Base-by-base conservation (phyloP, 2,888 invertebrate species). In the Mycalesis mineus region DNA sequence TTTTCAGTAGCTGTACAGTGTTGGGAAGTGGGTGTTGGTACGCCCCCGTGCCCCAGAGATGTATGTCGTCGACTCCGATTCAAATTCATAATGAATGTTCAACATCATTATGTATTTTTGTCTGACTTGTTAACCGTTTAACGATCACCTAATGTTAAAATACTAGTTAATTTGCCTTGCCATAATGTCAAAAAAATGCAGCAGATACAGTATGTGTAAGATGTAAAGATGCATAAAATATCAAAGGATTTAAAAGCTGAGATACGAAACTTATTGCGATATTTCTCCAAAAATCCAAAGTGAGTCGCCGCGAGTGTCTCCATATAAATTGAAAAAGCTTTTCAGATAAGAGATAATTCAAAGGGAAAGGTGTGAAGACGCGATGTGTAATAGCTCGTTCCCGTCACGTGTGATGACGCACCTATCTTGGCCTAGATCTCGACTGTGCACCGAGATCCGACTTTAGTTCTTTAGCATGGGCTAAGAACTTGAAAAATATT, bases 341-440 rank as follows among this genome's bases (percentile, higher is more conserved):
- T 78, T 77, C 75, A 73, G 70, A 51, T 51, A 51, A 51, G 76
- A 73, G 72, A 73, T 69, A 74, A 80, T 75, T 84, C 79, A 84
- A 81, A 82, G 75, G 75, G 74, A 69, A 47, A 67, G 83, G 84
- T 81, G 84, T 81, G 81, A 86, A 88, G 84, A 84, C 82, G 77
- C 75, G 75, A 68, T 74, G 73, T 70, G 74, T 78, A 80, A 80
- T 78, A 77, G 75, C 75, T 68, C 71, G 74, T 72, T 72, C 70
- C 68, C 71, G 67, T 68, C 68, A 73, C 75, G 80, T 82, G 79
- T 80, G 84, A 86, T 85, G 86, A 85, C 77, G 73, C 69, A 66
- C 73, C 70, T 87, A 86, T 87, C 86, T 72, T 68, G 82, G 64
- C 80, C 87, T 83, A 87, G 78, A 87, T 87, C 87, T 87, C 59